Percentiles rank a stretch among this genome's conserved stretches.
Conservation (phyloP, 2,888 invertebrate genomes). For the Zele albiditarsus region DNA sequence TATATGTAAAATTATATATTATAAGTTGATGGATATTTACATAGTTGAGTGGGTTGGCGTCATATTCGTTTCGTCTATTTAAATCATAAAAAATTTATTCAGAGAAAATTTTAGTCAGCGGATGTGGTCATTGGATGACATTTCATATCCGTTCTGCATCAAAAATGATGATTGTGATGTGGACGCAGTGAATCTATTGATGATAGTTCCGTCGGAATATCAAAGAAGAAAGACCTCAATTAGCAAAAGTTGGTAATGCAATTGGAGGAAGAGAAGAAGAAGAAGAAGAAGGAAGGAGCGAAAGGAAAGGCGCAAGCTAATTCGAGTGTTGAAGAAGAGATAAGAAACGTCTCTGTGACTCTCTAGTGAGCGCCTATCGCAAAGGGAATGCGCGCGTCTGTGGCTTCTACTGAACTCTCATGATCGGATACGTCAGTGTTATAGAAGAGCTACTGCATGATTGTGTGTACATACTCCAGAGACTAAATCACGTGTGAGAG, state of each 20-base stretch:
- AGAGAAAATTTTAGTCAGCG: background rate
- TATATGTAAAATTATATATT: background rate
- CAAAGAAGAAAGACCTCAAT: conserved; percentile 8
- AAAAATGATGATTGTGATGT: background rate
- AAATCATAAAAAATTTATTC: background rate
- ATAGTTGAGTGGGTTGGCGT: too few species aligned
- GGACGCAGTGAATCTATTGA: background rate
- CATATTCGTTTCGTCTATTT: background rate
- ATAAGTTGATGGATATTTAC: background rate
- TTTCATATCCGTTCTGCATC: conserved; percentile 39
- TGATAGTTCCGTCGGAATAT: conserved; percentile 12
- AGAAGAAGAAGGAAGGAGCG: conserved; percentile 46
- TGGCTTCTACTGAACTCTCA: background rate
- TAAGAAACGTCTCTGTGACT: conserved; percentile 45
- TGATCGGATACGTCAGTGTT: conserved; percentile 42
- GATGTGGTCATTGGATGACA: conserved; percentile 7
- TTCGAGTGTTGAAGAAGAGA: conserved; percentile 51
- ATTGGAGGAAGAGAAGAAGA: conserved; percentile 41
- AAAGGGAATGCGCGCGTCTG: conserved; percentile 41
- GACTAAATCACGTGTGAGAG: conserved; percentile 34
- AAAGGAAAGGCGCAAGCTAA: conserved; percentile 55
- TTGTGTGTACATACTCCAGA: conserved; percentile 34
- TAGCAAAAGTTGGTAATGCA: background rate
- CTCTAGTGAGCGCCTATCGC: conserved; percentile 42
- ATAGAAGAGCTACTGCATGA: conserved; percentile 42